Evolutionary conservation across 2,797 vertebrate genomes (phyloP).

Genomic region (Pseudocheirus occidentalis): DNA sequence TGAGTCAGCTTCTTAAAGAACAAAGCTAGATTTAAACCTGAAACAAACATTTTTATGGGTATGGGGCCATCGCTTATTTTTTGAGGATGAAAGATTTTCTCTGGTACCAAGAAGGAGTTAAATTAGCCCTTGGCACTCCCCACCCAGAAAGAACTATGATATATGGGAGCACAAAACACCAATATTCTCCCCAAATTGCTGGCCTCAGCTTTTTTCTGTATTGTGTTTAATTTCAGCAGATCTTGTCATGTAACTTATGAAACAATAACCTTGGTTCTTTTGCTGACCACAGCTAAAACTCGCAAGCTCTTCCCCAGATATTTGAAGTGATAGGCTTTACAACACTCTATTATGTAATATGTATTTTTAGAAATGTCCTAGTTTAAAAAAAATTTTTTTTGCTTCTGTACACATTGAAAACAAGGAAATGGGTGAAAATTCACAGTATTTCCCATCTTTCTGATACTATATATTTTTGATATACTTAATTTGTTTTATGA

Average conservation of each 20-base stretch:
- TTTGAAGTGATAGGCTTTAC: slow-evolving; percentile 9
- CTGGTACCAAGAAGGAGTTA: slow-evolving; percentile 43
- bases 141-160: slow-evolving; percentile 22
- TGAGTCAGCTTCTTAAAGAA: slow-evolving; percentile 55
- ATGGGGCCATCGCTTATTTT: slow-evolving; percentile 50
- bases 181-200: slow-evolving; percentile 23
- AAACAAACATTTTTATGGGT: not conserved
- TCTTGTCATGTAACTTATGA: slow-evolving; percentile 30
- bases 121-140: slow-evolving; percentile 42
- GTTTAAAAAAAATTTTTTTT: not conserved
- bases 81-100: slow-evolving; percentile 55
- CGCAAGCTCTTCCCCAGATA: slow-evolving; percentile 38
- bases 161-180: slow-evolving; percentile 23
- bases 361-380: not conserved
- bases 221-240: slow-evolving; percentile 52
- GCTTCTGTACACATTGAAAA: not conserved
- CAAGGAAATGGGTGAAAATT: not conserved
- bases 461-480: slow-evolving; percentile 33
- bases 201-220: slow-evolving; percentile 40
- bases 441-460: not conserved
- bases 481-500: slow-evolving; percentile 17
- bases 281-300: slow-evolving; percentile 38
- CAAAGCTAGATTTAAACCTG: not conserved
- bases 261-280: slow-evolving; percentile 43
- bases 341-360: slow-evolving; percentile 3